Percentiles rank a stretch among this genome's conserved stretches.
Conservation (phyloP, 2,113 vertebrate species). For the Connochaetes taurinus region DNA sequence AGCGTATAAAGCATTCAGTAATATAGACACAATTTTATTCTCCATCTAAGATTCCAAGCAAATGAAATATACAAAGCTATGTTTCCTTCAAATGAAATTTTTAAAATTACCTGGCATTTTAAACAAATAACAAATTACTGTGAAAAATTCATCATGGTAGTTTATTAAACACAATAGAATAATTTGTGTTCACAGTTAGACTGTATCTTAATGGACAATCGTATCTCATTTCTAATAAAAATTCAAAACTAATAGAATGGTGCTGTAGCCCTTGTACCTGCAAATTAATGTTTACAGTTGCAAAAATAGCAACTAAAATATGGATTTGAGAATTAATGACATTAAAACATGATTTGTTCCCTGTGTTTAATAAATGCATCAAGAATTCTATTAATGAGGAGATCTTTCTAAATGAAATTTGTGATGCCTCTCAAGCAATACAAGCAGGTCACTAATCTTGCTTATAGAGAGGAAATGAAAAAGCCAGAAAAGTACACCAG, state of each 20-base stretch:
- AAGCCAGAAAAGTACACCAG: not conserved
- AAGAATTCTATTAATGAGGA: conserved; percentile 41
- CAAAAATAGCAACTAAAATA: conserved; percentile 46
- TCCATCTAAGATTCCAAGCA: not conserved
- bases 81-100: not conserved
- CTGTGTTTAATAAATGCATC: conserved; percentile 37
- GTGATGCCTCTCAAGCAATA: not conserved
- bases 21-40: not conserved
- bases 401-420: conserved; percentile 20
- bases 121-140: not conserved
- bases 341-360: conserved; percentile 37
- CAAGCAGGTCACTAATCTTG: not conserved
- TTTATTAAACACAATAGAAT: not conserved
- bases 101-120: conserved; percentile 11
- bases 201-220: conserved; percentile 40
- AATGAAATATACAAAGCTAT: not conserved
- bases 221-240: conserved; percentile 45
- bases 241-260: conserved; percentile 30
- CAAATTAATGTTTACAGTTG: conserved; percentile 32
- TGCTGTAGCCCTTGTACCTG: not conserved
- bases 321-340: conserved; percentile 8
- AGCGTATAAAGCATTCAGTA: not conserved
- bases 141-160: conserved; percentile 15
- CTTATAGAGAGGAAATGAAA: not conserved
- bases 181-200: conserved; percentile 45